These are phyloP conservation scores for Hycleus cichorii DNA, from an alignment of 1,140 invertebrate genomes.

Conservation along the genomic window DNA sequence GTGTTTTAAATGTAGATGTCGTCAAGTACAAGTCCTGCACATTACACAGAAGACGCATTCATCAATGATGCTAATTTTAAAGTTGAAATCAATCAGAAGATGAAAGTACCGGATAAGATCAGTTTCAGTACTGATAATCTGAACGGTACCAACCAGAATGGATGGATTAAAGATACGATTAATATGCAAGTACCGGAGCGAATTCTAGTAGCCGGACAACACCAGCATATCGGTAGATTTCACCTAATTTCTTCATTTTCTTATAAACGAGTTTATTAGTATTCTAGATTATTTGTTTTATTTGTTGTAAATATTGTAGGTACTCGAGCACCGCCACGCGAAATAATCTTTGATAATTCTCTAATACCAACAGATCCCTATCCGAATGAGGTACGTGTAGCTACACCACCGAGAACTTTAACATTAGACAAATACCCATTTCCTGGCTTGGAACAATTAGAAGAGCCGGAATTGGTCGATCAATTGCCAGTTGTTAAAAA, in stretches of 20 bases:
- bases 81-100: constrained; percentile 66
- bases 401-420: constrained; percentile 73
- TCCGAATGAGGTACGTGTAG: constrained; percentile 55
- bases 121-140: constrained; percentile 54
- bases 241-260: background rate
- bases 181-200: constrained; percentile 87
- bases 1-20: constrained; percentile 25
- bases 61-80: constrained; percentile 62
- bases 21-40: constrained; percentile 28
- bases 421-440: constrained; percentile 75
- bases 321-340: constrained; percentile 69
- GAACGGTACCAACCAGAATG: constrained; percentile 49
- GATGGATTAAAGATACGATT: constrained; percentile 66
- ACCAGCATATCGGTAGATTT: constrained; percentile 61
- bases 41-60: constrained; percentile 50
- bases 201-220: constrained; percentile 77
- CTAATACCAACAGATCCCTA: constrained; percentile 61
- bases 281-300: too few species aligned
- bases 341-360: constrained; percentile 76
- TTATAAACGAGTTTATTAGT: background rate
- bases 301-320: constrained; percentile 41
- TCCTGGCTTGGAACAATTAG: constrained; percentile 60
- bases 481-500: constrained; percentile 25
- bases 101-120: constrained; percentile 72
- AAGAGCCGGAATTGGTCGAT: constrained; percentile 33